A percentile compares a stretch with the other conserved stretches of the same genome.
Conservation (phyloP, 2,888 invertebrate genomes). For the Cybosia mesomella region DNA sequence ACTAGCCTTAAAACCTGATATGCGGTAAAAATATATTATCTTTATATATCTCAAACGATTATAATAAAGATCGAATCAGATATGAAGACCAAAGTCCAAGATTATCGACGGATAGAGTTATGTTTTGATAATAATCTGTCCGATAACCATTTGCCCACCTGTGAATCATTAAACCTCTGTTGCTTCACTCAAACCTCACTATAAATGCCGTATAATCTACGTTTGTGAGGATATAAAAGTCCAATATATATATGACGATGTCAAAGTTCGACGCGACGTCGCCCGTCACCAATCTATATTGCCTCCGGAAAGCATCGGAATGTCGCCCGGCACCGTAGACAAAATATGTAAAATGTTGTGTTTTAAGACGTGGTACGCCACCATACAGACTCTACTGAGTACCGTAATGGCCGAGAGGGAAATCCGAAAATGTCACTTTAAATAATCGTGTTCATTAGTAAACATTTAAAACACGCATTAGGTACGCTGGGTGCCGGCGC, state of each 20-base stretch:
- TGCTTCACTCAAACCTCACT: constrained; percentile 41
- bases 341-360: constrained; percentile 52
- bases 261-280: constrained; percentile 57
- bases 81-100: constrained; percentile 19
- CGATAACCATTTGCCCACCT: constrained; percentile 32
- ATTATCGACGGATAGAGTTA: constrained; percentile 25
- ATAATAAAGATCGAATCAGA: constrained; percentile 30
- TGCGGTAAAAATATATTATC: background rate
- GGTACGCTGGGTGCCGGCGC: constrained; percentile 83
- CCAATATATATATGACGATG: constrained; percentile 51
- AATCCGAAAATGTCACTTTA: constrained; percentile 85
- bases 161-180: constrained; percentile 32
- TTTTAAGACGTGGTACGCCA: constrained; percentile 46
- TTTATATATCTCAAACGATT: background rate
- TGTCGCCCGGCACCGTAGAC: constrained; percentile 43
- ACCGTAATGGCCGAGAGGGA: constrained; percentile 62
- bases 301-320: constrained; percentile 47
- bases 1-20: background rate
- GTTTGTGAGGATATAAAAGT: constrained; percentile 48
- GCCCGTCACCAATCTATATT: constrained; percentile 51
- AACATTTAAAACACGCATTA: constrained; percentile 86
- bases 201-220: constrained; percentile 39
- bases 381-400: constrained; percentile 33
- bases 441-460: constrained; percentile 87
- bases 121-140: constrained; percentile 28